Evolutionary conservation across 2,113 vertebrate genomes (phyloP).

Genomic region (Melanerpes formicivorus): DNA sequence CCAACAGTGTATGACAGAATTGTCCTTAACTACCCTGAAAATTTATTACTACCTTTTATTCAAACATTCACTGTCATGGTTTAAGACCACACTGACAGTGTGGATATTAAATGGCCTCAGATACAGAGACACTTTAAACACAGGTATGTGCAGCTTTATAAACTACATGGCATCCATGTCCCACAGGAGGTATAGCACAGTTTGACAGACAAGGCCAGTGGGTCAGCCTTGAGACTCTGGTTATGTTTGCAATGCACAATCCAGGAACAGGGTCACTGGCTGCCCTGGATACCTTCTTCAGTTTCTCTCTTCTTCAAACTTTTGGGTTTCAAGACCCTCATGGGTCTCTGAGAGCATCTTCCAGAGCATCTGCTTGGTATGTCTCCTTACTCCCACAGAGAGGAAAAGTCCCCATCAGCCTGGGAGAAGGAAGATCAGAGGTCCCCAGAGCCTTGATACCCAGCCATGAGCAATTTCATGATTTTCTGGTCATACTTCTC

Average conservation of each 20-base stretch:
- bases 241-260: not conserved
- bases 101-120: not conserved
- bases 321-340: not conserved
- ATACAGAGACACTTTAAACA: not conserved
- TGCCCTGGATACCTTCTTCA: not conserved
- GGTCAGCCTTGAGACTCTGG: not conserved
- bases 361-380: too few relatives aligned
- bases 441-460: not conserved
- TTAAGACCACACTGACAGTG: not conserved
- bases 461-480: not conserved
- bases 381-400: not conserved
- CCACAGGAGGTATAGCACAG: not conserved
- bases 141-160: not conserved
- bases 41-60: not conserved
- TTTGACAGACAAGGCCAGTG: not conserved
- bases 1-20: not conserved
- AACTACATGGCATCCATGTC: accelerated
- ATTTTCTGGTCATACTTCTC: too few relatives aligned
- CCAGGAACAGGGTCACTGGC: accelerated
- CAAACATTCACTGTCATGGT: not conserved
- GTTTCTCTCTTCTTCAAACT: not conserved
- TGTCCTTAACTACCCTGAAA: not conserved
- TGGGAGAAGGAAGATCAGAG: not conserved
- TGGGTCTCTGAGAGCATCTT: not conserved
- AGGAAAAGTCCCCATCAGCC: not conserved